A percentile compares a stretch with the other conserved stretches of the same genome.
Conservation (phyloP, 64 coral and sea anemone species). For the Acropora yongei region DNA sequence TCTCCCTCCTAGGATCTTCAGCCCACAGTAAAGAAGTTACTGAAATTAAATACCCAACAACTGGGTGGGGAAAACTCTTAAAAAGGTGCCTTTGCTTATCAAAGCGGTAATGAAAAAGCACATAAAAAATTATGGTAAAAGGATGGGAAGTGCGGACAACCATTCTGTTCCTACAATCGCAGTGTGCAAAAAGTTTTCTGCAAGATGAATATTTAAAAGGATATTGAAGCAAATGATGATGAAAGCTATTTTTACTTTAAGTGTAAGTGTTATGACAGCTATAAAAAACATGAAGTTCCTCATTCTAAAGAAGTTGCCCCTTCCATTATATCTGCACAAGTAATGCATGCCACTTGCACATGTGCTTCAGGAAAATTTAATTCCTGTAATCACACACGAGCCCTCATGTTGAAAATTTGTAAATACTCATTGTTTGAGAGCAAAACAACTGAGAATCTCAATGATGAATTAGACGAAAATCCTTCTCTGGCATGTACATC, state of each 20-base stretch:
- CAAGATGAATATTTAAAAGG: conserved; percentile 67
- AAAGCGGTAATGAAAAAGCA: background rate
- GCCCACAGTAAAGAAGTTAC: too few relatives aligned
- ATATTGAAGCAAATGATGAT: conserved; percentile 54
- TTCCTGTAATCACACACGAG: conserved; percentile 52
- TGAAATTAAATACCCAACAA: too few relatives aligned
- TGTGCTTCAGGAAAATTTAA: conserved; percentile 67
- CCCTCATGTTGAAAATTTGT: conserved; percentile 57
- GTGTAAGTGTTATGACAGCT: conserved; percentile 66
- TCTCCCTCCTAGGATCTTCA: too few relatives aligned
- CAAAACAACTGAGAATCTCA: conserved; percentile 34
- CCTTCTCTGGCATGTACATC: conserved; percentile 12
- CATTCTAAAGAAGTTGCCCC: conserved; percentile 51
- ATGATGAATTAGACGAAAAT: conserved; percentile 35
- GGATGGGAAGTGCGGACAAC: conserved; percentile 41
- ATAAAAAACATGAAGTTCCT: conserved; percentile 57
- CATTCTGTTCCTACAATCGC: conserved; percentile 72
- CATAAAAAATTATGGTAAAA: conserved; percentile 58
- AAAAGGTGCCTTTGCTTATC: too few relatives aligned
- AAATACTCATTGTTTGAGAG: conserved; percentile 33
- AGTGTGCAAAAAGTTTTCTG: conserved; percentile 62
- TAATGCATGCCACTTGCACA: conserved; percentile 53
- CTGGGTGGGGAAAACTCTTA: too few relatives aligned
- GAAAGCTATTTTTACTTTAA: conserved; percentile 53
- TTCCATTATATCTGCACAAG: conserved; percentile 57